Base-by-base conservation (phyloP, 2,113 vertebrate genomes). In the Oryzias melastigma region DNA sequence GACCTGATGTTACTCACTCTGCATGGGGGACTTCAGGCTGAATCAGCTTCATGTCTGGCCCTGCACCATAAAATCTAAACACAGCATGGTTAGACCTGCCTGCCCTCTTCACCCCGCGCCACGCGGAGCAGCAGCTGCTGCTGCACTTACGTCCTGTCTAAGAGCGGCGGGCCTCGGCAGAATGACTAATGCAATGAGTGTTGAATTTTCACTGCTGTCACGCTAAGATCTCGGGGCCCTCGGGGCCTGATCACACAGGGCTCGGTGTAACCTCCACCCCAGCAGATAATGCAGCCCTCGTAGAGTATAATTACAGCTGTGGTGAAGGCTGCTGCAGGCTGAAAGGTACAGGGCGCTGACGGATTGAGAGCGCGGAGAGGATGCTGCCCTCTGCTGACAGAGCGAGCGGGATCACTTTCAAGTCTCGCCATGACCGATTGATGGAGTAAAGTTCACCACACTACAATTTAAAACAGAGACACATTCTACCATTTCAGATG, bases 21-120 rank as follows among this genome's bases (percentile, higher is more conserved):
- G 46, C 27, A 52, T 25, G 58, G 59, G 67, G 71, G 82, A 80
- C 63, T 57, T 74, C 1, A 5, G 25, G 68, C 78, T 86, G 84
- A 88, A 81, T 82, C 86, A 87, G 80, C 70, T 51, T 52, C 19
- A 52, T 4, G 52, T 85, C 81, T 88, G 62, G 58, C 46, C 24
- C 52, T 12, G 65, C 27, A 7, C 1, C 52, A 35, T 35, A 71
- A 82, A 78, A 80, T 69, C 50, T 65, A 27, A 20, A 58, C 47
- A 43, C 49, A 52, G 79, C 85, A 58, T 68, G 80, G 80, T 73
- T 22, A 16, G 52, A 63, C 80, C 59, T 80, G 82, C 58, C 72
- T 58, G 48, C 52, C 52, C 60, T 13, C 16, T 4, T 12, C 12
- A 8, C 66, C 58, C 13, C 46, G 54, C 62, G 49, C 59, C 71